Percentiles rank a stretch among this genome's conserved stretches.
Evolutionary conservation across 1,140 invertebrate genomes (phyloP).

Genomic region (Sarcophaga bullata): DNA sequence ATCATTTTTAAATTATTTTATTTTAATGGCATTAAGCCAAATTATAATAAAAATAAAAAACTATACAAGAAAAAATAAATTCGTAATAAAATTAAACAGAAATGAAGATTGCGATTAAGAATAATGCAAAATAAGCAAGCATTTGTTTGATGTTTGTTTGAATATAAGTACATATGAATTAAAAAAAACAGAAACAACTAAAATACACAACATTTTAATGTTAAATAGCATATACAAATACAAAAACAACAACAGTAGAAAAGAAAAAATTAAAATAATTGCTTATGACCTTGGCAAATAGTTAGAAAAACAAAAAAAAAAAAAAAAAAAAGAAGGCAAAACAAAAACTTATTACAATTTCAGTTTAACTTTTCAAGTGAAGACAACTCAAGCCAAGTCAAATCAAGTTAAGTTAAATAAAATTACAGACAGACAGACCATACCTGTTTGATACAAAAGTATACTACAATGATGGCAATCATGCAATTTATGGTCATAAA

Average conservation of each 20-base stretch:
- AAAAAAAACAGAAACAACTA: too few species aligned
- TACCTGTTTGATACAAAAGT: neutral
- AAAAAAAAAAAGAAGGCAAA: neutral
- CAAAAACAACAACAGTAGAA: neutral
- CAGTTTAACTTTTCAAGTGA: neutral
- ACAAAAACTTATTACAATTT: neutral
- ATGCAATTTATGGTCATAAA: conserved; percentile 26
- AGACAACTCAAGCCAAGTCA: neutral
- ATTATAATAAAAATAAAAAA: neutral
- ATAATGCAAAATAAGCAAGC: neutral
- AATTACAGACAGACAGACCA: neutral
- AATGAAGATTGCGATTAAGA: neutral
- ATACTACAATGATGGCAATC: conserved; percentile 18
- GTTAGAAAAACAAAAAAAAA: neutral
- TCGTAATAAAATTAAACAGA: too few species aligned
- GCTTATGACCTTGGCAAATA: conserved; percentile 26
- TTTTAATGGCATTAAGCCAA: conserved; percentile 22
- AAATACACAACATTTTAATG: too few species aligned
- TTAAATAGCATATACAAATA: too few species aligned
- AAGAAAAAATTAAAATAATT: conserved; percentile 12
- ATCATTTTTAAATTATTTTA: neutral
- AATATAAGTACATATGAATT: neutral
- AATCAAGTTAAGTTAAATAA: too few species aligned
- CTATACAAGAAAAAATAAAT: neutral
- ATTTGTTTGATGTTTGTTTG: neutral